These are phyloP conservation scores for Fukomys damarensis DNA, from an alignment of 2,113 vertebrate species.

Conservation along the genomic window DNA sequence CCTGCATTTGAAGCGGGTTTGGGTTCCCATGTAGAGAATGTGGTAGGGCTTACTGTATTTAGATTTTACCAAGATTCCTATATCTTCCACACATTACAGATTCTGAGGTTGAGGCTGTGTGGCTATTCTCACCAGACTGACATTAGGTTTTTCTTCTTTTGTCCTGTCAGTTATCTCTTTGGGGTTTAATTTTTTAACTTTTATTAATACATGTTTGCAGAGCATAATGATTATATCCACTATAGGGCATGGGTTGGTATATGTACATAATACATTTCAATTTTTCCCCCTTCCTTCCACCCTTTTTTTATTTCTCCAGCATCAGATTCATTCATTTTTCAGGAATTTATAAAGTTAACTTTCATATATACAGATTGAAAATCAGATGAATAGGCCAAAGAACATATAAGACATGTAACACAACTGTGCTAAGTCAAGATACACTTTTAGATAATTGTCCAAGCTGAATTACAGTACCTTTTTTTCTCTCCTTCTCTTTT, in stretches of 20 bases:
- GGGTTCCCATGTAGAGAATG: fast-evolving
- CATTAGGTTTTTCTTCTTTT: neutral
- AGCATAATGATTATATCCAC: neutral
- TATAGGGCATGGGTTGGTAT: neutral
- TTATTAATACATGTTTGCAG: neutral
- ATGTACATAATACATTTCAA: neutral
- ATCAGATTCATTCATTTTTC: neutral
- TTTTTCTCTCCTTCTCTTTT: neutral
- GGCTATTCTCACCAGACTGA: neutral
- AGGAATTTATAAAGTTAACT: neutral
- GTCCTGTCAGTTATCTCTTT: neutral
- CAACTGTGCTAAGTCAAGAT: neutral
- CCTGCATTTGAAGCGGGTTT: neutral
- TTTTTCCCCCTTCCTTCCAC: neutral
- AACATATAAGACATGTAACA: neutral
- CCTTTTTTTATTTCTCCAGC: neutral
- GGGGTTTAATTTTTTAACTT: neutral
- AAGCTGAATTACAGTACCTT: neutral
- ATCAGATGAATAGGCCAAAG: neutral
- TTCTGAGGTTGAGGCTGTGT: neutral
- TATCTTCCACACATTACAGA: neutral
- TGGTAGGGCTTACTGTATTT: neutral
- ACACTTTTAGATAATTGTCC: neutral
- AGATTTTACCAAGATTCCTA: neutral
- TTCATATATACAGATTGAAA: neutral